These are phyloP conservation scores for Pungitius pungitius DNA, from an alignment of 2,113 vertebrate species.

Conservation along the genomic window DNA sequence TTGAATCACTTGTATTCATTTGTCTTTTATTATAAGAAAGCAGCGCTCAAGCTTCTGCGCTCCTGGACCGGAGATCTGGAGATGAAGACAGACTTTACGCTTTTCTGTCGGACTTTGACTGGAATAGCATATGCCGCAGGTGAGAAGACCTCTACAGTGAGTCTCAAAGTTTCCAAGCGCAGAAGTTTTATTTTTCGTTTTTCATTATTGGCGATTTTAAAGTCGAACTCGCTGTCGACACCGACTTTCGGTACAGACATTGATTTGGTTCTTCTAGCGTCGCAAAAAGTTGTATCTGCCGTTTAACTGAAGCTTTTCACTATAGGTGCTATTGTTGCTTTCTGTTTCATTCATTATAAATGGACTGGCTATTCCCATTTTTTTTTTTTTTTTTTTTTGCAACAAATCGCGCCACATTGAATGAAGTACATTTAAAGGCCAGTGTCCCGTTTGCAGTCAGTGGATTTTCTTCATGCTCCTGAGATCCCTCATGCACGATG, in stretches of 20 bases:
- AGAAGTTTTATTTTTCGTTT: conserved; percentile 10
- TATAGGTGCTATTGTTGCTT: background rate
- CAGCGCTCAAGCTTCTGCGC: conserved; percentile 55
- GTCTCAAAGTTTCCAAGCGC: conserved; percentile 45
- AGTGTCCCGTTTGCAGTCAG: background rate
- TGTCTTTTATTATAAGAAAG: conserved; percentile 13
- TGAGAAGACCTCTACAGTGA: conserved; percentile 69
- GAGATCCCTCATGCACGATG: background rate
- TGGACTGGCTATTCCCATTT: too few species aligned
- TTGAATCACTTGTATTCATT: conserved; percentile 22
- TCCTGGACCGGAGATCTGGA: conserved; percentile 82
- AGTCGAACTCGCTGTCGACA: background rate
- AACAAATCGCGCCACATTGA: background rate
- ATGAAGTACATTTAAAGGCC: background rate
- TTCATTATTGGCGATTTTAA: background rate
- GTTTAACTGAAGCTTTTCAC: background rate
- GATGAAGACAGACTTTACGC: conserved; percentile 87
- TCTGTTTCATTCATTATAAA: background rate
- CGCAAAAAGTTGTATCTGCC: background rate
- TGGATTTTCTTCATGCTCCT: background rate
- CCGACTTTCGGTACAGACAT: conserved; percentile 5
- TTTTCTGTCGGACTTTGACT: conserved; percentile 89
- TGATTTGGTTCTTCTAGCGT: background rate
- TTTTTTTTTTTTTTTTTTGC: background rate
- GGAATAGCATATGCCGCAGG: conserved; percentile 87